phyloP scores from a whole-genome alignment of 2,113 vertebrate genomes.

The Paramisgurnus dabryanus region DNA sequence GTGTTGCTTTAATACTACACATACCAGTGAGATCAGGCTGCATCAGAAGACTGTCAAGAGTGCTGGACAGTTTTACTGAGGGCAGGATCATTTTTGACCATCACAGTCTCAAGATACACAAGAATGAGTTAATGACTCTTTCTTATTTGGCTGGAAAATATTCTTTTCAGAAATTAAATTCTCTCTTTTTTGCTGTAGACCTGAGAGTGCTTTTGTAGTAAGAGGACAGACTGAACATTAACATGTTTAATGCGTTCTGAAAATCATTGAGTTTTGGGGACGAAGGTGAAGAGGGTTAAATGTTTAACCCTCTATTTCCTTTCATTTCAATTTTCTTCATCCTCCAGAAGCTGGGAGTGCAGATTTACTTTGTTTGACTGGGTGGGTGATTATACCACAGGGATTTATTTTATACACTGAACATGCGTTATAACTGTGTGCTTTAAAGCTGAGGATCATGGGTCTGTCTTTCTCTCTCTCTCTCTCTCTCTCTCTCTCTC shows the following conservation, averaged over 20 bases:
- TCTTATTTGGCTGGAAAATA: no score
- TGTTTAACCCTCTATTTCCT: slow-evolving; percentile 53
- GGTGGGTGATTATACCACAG: slow-evolving; percentile 62
- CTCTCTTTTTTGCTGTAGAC: background rate
- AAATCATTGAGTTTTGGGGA: slow-evolving; percentile 25
- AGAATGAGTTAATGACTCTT: no score
- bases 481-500: slow-evolving; percentile 23
- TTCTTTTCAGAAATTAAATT: no score
- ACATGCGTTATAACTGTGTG: slow-evolving; percentile 64
- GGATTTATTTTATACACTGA: slow-evolving; percentile 65
- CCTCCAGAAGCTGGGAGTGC: slow-evolving; percentile 59
- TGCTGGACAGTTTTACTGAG: no score
- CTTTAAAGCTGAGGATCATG: slow-evolving; percentile 52
- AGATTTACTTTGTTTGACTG: slow-evolving; percentile 59
- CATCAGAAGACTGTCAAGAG: no score
- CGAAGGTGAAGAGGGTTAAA: slow-evolving; percentile 39
- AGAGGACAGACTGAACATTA: background rate
- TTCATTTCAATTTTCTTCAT: slow-evolving; percentile 55
- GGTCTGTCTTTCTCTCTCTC: slow-evolving; percentile 51
- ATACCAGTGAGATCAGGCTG: no score
- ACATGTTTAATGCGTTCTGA: slow-evolving; percentile 21
- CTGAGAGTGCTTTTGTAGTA: background rate
- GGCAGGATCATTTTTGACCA: no score
- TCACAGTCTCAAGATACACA: no score
- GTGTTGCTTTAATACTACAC: no score